These are phyloP conservation scores for Lagorchestes hirsutus DNA, from an alignment of 2,797 vertebrate species.

Conservation along the genomic window DNA sequence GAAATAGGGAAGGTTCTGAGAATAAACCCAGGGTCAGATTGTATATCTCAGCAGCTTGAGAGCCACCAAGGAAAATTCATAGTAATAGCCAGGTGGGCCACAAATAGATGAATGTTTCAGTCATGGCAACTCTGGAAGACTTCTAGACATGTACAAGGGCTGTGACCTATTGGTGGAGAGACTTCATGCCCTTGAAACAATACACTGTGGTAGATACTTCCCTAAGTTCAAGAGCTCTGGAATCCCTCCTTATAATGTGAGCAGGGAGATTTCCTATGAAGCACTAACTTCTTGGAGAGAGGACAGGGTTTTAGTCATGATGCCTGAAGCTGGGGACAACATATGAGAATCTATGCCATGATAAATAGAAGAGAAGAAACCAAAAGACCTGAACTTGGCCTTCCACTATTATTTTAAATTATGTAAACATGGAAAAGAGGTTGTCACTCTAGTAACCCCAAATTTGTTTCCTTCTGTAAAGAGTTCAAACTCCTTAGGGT, in stretches of 20 bases:
- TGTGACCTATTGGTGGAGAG: neutral
- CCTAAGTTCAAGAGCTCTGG: neutral
- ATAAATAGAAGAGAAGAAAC: neutral
- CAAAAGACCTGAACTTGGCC: neutral
- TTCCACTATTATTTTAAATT: neutral
- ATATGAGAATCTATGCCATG: neutral
- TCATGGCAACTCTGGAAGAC: neutral
- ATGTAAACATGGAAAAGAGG: neutral
- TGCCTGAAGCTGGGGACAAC: neutral
- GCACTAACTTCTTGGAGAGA: neutral
- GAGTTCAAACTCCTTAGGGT: neutral
- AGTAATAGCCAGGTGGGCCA: neutral
- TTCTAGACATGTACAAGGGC: neutral
- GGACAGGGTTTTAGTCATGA: no score
- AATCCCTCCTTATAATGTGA: neutral
- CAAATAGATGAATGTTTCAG: neutral
- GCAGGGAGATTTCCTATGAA: neutral
- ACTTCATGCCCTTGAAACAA: neutral
- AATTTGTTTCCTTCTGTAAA: neutral
- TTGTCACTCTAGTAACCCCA: neutral
- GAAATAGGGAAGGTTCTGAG: neutral
- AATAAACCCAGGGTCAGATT: neutral
- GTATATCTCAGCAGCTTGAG: neutral
- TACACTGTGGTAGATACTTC: neutral
- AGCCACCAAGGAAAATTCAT: neutral